A percentile compares a stretch with the other conserved stretches of the same genome.
phyloP scores from a whole-genome alignment of 1,140 invertebrate genomes.

The Drosophila biarmipes region DNA sequence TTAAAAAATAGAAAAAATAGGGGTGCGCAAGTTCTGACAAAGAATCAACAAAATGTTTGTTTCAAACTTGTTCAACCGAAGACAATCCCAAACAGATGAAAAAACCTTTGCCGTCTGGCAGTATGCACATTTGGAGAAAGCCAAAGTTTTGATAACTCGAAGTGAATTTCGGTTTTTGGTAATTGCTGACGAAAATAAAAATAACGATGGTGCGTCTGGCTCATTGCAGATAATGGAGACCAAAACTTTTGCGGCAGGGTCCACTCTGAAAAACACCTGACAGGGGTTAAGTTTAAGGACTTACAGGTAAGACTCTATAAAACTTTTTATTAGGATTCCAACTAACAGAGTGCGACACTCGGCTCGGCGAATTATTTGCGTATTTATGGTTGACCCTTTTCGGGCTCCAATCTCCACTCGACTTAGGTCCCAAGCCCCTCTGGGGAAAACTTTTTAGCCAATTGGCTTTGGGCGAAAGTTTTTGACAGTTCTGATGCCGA shows the following conservation, averaged over 20 bases:
- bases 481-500: constrained; percentile 38
- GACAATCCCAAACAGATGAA: constrained; percentile 41
- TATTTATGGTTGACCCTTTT: constrained; percentile 73
- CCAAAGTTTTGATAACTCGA: constrained; percentile 10
- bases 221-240: constrained; percentile 66
- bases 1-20: constrained; percentile 7
- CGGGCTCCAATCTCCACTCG: not conserved
- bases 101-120: constrained; percentile 17
- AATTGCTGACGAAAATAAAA: constrained; percentile 59
- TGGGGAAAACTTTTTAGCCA: constrained; percentile 57
- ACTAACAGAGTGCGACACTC: constrained; percentile 47
- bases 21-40: constrained; percentile 4
- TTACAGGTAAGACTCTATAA: constrained; percentile 53
- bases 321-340: constrained; percentile 72
- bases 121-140: constrained; percentile 1
- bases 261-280: constrained; percentile 19
- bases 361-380: constrained; percentile 68
- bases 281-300: constrained; percentile 61
- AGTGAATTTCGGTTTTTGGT: constrained; percentile 58
- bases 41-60: constrained; percentile 64
- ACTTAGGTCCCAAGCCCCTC: constrained; percentile 7
- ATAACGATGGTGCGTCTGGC: constrained; percentile 61
- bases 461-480: constrained; percentile 72
- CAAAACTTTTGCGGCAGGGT: constrained; percentile 46
- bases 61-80: constrained; percentile 63